These are phyloP conservation scores for Mus minutoides DNA, from an alignment of 2,797 vertebrate species.

Conservation along the genomic window DNA sequence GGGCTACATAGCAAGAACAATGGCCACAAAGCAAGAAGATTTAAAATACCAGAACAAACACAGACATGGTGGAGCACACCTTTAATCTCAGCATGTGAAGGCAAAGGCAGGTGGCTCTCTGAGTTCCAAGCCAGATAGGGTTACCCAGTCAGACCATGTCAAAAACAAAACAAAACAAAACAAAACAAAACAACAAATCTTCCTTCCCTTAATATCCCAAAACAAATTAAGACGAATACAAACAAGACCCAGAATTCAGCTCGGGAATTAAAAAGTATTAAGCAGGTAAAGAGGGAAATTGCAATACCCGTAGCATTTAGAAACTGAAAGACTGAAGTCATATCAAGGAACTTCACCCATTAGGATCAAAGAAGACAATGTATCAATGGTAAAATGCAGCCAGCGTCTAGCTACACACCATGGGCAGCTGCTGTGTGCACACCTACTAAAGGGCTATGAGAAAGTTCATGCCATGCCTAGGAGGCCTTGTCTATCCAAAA, in stretches of 20 bases:
- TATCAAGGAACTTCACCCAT: not conserved
- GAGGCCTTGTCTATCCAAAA: not conserved
- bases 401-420: not conserved
- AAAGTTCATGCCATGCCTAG: not conserved
- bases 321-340: not conserved
- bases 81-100: not conserved
- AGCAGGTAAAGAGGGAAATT: not conserved
- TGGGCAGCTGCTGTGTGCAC: not conserved
- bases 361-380: not conserved
- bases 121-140: not conserved
- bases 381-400: not conserved
- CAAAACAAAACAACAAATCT: not conserved
- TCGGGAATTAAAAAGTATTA: not conserved
- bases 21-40: not conserved
- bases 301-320: not conserved
- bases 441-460: not conserved
- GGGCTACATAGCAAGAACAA: not conserved
- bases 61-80: not conserved
- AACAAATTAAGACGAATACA: not conserved
- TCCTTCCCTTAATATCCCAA: not conserved
- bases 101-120: not conserved
- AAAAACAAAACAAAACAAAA: not conserved
- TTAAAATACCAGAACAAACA: not conserved
- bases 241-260: not conserved
- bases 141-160: not conserved